Evolutionary conservation across 2,888 invertebrate species (phyloP), one percentile per base, ranked within the genome.

Genomic region (Pterostichus niger): DNA sequence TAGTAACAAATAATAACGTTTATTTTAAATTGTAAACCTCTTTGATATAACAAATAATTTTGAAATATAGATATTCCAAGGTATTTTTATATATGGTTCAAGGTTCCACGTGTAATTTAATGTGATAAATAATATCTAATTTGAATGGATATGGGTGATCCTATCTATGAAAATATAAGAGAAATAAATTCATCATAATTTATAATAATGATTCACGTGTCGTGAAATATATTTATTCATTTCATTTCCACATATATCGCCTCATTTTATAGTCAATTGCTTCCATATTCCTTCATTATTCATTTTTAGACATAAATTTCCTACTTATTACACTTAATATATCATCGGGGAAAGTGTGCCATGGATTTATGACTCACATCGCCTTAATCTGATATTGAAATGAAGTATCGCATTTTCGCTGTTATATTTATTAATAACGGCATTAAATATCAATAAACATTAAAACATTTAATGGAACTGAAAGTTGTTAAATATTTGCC

Each of bases 251-350:
- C 64, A 64, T 64, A 64, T 64, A 64, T 64, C 64, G 64, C 64
- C 64, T 64, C 64, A 71, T 71, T 71, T 71, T 46, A 71, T 71
- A 49, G 71, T 71, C 46, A 71, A 71, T 71, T 71, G 44, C 71
- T 9, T 71, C 44, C 17, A 71, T 71, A 49, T 71, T 44, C 46
- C 17, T 17, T 49, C 71, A 71, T 71, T 71, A 71, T 71, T 71
- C 71, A 71, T 71, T 71, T 71, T 44, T 44, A 46, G 44, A 71
- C 71, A 71, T 71, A 71, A 71, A 71, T 71, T 71, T 71, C 46
- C 71, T 71, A 71, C 71, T 71, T 71, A 71, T 71, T 71, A 71
- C 71, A 71, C 71, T 71, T 71, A 71, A 71, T 71, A 71, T 46
- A 71, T 71, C 71, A 71, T 71, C 64, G 15, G 15, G 54, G 46